A percentile compares a stretch with the other conserved stretches of the same genome.
phyloP scores from a whole-genome alignment of 2,888 invertebrate species.

The Dryomyza anilis region DNA sequence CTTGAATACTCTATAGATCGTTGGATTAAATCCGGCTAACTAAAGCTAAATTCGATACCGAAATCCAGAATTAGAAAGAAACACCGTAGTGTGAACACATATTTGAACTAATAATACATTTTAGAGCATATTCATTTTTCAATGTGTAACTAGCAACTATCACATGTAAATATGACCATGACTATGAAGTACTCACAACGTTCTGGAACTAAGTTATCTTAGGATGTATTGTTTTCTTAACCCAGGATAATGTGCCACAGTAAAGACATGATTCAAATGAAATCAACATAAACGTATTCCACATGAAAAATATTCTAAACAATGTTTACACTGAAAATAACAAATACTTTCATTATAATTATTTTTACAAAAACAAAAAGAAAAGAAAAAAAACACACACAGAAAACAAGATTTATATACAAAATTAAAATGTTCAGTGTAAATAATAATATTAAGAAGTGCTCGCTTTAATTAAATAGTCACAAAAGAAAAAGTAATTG shows the following conservation, averaged over 20 bases:
- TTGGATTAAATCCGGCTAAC: slow-evolving; percentile 78
- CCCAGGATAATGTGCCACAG: background rate
- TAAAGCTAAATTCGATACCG: slow-evolving; percentile 54
- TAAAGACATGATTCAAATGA: slow-evolving; percentile 12
- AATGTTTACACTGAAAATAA: slow-evolving; percentile 12
- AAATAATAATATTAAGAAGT: too few species aligned
- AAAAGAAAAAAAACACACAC: too few species aligned
- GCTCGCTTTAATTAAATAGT: background rate
- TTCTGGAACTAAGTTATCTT: too few species aligned
- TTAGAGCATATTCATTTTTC: background rate
- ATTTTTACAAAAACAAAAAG: slow-evolving; percentile 21
- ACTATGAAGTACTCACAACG: too few species aligned
- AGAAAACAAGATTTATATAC: slow-evolving; percentile 11
- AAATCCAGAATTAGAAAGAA: slow-evolving; percentile 47
- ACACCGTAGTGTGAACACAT: slow-evolving; percentile 54
- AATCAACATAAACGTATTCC: slow-evolving; percentile 5
- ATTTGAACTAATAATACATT: slow-evolving; percentile 37
- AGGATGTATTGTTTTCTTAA: too few species aligned
- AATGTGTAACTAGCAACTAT: background rate
- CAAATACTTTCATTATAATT: slow-evolving; percentile 30
- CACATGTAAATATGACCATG: slow-evolving; percentile 11
- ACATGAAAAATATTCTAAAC: slow-evolving; percentile 15
- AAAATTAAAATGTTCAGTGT: slow-evolving; percentile 2
- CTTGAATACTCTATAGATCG: slow-evolving; percentile 93
- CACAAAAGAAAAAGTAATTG: slow-evolving; percentile 16